phyloP scores from a whole-genome alignment of 2,797 vertebrate species.

The Gadopsis marmoratus region DNA sequence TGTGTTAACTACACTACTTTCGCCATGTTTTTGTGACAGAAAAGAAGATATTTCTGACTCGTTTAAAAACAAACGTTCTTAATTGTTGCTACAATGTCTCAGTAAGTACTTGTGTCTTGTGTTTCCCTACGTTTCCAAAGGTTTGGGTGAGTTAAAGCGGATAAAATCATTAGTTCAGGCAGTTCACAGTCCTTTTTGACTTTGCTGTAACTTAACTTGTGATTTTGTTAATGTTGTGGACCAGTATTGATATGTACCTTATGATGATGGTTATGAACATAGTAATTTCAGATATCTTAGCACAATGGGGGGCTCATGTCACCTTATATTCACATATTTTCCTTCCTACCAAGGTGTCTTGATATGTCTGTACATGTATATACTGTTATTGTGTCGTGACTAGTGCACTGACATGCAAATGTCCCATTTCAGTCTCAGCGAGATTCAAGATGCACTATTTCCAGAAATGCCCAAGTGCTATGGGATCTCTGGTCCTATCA shows the following conservation, averaged over 20 bases:
- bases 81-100: constrained; percentile 65
- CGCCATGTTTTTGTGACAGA: neutral
- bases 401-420: neutral
- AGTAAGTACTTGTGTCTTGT: constrained; percentile 64
- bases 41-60: constrained; percentile 28
- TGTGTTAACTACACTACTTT: neutral
- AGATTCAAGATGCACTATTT: constrained; percentile 82
- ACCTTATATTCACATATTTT: too few species aligned
- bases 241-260: neutral
- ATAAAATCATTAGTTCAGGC: too few species aligned
- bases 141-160: neutral
- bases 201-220: neutral
- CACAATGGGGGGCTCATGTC: too few species aligned
- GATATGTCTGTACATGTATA: neutral
- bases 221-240: neutral
- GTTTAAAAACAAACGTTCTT: constrained; percentile 16
- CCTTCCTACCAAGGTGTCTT: too few species aligned
- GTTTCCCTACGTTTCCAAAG: neutral
- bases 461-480: constrained; percentile 87
- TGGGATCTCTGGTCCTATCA: constrained; percentile 94
- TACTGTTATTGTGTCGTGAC: neutral
- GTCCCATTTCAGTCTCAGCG: constrained; percentile 82
- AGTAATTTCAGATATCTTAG: neutral
- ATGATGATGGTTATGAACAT: neutral
- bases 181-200: neutral